Conservation (phyloP, 2,888 invertebrate genomes). For the Bhutanitis thaidina region DNA sequence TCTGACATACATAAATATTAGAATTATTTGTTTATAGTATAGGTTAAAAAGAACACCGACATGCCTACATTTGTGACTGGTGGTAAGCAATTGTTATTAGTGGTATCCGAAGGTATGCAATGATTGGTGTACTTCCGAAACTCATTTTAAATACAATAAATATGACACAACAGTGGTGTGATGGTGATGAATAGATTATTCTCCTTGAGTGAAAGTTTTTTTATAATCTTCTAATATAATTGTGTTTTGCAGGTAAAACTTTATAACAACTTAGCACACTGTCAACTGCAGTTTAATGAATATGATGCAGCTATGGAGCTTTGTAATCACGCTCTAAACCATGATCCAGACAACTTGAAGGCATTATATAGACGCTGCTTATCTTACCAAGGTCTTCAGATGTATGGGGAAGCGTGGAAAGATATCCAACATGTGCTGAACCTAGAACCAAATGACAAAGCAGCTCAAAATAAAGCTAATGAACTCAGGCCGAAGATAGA, state of each 20-base stretch:
- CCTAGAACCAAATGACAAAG: conserved; percentile 83
- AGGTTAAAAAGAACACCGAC: no score
- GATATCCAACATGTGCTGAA: conserved; percentile 77
- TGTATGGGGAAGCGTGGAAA: conserved; percentile 83
- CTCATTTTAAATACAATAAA: no score
- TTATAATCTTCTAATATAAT: no score
- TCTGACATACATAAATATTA: no score
- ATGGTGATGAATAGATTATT: no score
- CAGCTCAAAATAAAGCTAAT: conserved; percentile 79
- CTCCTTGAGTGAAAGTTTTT: no score
- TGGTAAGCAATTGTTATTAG: no score
- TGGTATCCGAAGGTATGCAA: no score
- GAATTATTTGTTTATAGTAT: no score
- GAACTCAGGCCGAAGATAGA: conserved; percentile 78
- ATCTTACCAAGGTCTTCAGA: conserved; percentile 82
- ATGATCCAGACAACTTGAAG: conserved; percentile 90
- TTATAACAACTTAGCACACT: conserved; percentile 91
- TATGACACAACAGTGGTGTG: no score
- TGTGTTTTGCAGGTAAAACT: conserved; percentile 74
- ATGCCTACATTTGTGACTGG: no score
- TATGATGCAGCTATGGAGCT: conserved; percentile 83
- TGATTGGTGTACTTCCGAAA: no score
- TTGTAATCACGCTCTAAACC: conserved; percentile 87
- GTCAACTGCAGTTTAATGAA: conserved; percentile 85
- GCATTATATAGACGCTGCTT: conserved; percentile 92